These are phyloP conservation scores for Miichthys miiuy DNA, from an alignment of 2,797 vertebrate genomes.

Conservation along the genomic window DNA sequence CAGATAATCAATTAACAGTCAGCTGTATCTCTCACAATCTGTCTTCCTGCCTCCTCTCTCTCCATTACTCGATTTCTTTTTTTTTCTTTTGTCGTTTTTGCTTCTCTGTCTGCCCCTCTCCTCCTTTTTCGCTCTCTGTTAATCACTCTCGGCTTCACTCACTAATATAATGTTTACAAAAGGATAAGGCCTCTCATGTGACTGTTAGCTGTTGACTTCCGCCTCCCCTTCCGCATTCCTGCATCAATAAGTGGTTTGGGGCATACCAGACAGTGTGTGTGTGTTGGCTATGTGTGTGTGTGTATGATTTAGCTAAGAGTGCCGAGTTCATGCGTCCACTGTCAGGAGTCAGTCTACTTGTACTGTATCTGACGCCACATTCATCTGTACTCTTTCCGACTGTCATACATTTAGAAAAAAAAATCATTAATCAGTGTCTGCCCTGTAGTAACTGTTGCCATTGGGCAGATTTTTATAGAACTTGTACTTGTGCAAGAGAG, in stretches of 20 bases:
- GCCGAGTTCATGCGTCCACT: not conserved
- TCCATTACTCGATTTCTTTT: not conserved
- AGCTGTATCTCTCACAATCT: not conserved
- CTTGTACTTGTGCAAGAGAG: not conserved
- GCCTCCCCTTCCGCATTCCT: constrained; percentile 76
- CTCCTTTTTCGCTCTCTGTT: not conserved
- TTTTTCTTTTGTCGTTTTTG: not conserved
- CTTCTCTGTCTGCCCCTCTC: not conserved
- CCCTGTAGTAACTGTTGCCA: not conserved
- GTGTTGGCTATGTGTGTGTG: constrained; percentile 15
- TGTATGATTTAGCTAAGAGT: constrained; percentile 30
- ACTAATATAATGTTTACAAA: constrained; percentile 65
- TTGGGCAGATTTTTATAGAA: not conserved
- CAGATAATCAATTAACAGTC: not conserved
- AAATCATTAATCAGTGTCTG: not conserved
- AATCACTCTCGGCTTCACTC: constrained; percentile 35
- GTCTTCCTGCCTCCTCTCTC: not conserved
- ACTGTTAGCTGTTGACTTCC: constrained; percentile 65
- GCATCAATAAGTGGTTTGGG: constrained; percentile 52
- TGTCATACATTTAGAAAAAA: rapidly evolving
- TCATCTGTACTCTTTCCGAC: not conserved
- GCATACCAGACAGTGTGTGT: constrained; percentile 33
- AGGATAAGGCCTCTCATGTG: constrained; percentile 78
- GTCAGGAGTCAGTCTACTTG: not conserved
- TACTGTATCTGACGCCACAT: not conserved